A percentile compares a stretch with the other conserved stretches of the same genome.
Evolutionary conservation across 1,140 invertebrate genomes (phyloP).

Genomic region (Neotoxoptera formosana): DNA sequence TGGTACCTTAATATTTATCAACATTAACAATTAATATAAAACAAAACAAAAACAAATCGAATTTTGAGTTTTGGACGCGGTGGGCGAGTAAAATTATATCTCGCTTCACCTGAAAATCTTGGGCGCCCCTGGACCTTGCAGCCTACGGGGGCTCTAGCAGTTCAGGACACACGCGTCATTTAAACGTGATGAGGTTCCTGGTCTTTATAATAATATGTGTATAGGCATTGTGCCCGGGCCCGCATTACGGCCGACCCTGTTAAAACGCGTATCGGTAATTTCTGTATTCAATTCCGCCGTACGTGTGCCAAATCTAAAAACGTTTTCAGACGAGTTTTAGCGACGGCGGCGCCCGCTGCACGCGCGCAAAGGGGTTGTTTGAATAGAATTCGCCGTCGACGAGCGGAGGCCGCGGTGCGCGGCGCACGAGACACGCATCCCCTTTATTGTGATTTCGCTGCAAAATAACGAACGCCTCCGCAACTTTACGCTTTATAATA

Average conservation of each 20-base stretch:
- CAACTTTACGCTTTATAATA: no score
- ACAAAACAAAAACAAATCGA: no score
- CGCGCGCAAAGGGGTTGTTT: neutral
- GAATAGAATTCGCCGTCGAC: neutral
- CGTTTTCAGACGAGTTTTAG: neutral
- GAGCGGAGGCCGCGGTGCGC: no score
- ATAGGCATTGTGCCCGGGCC: neutral
- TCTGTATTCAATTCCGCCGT: neutral
- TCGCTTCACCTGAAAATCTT: no score
- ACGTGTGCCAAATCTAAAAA: constrained; percentile 45
- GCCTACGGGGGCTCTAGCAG: no score
- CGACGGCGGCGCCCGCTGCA: neutral
- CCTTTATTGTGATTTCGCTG: neutral
- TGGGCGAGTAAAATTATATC: no score
- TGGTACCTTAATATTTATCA: no score
- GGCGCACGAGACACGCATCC: neutral
- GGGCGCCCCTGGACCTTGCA: no score
- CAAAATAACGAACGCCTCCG: neutral
- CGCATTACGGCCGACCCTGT: neutral
- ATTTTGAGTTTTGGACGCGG: no score
- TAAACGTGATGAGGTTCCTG: neutral
- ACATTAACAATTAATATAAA: no score
- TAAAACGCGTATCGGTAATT: constrained; percentile 16
- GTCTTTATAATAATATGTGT: neutral
- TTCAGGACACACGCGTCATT: neutral